These are phyloP conservation scores for Cosmorhoe ocellata DNA, from an alignment of 2,888 invertebrate species.

Conservation along the genomic window DNA sequence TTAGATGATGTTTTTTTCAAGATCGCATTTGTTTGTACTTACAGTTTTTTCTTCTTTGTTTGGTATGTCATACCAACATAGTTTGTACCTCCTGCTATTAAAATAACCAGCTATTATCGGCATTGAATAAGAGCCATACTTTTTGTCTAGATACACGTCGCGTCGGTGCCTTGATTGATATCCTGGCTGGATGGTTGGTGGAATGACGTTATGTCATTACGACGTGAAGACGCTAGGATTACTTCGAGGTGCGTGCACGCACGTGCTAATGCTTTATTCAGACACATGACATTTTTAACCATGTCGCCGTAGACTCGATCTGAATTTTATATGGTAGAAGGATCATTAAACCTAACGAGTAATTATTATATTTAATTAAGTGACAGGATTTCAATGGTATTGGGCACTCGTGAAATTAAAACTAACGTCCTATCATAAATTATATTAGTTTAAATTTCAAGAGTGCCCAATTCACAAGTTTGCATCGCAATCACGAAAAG, in stretches of 20 bases:
- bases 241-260: constrained; percentile 33
- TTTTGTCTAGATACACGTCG: constrained; percentile 39
- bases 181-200: constrained; percentile 46
- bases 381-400: too few relatives aligned
- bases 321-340: too few relatives aligned
- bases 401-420: too few relatives aligned
- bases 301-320: not conserved
- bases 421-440: too few relatives aligned
- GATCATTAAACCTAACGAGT: too few relatives aligned
- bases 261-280: constrained; percentile 22
- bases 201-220: constrained; percentile 37
- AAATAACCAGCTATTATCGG: constrained; percentile 41
- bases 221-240: constrained; percentile 26
- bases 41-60: too few relatives aligned
- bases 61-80: not conserved
- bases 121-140: constrained; percentile 29
- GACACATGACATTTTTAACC: constrained; percentile 1
- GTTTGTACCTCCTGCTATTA: constrained; percentile 28
- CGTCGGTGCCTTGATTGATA: constrained; percentile 46
- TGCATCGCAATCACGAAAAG: too few relatives aligned
- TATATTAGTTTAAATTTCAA: too few relatives aligned
- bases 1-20: too few relatives aligned
- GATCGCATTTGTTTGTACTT: too few relatives aligned
- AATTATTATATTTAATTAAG: too few relatives aligned
- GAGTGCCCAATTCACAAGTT: too few relatives aligned